Base-by-base conservation (phyloP, 2,113 vertebrate genomes). In the Brachionichthys hirsutus region DNA sequence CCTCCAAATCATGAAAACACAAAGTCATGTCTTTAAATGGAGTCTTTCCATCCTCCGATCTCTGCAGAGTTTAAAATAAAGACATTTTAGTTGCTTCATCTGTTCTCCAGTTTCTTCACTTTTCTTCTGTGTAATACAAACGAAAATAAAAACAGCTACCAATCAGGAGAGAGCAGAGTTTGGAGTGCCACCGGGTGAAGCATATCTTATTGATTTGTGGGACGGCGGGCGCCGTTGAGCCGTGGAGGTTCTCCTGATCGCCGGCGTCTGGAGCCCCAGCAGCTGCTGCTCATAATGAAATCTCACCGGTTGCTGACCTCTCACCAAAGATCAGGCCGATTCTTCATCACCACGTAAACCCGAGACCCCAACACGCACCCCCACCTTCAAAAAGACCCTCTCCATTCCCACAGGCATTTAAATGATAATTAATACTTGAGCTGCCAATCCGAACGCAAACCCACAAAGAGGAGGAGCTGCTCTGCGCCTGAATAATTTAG, bases 401-500 rank as follows among this genome's bases (percentile, higher is more conserved):
- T 79, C 14, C 67, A 78, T 63, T 75, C 73, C 86, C 75, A 85
- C 80, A 85, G 87, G 81, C 78, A 90, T 91, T 91, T 91, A 90
- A 90, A 92, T 91, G 88, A 85, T 87, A 91, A 91, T 91, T 90
- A 89, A 87, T 64, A 73, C 67, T 83, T 85, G 81, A 86, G 65
- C 71, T 34, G 40, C 54, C 59, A 65, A 77, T 86, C 85, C 81
- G 73, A 65, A 35, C 16, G 49, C 59, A 77, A 57, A 4, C 67
- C 67, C 56, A 72, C 43, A 47, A 75, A 54, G 61, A 71, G 47
- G 42, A 60, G 57, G 73, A 73, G 63, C 83, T 77, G 71, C 67
- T 69, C 53, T 44, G 35, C 62, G 64, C 59, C 18, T 4, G 34
- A 36, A 42, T 50, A 46, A 68, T 84, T 80, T 53, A 61, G 70